These are phyloP conservation scores for Agrilus mali DNA, from an alignment of 2,888 invertebrate species.

Conservation along the genomic window DNA sequence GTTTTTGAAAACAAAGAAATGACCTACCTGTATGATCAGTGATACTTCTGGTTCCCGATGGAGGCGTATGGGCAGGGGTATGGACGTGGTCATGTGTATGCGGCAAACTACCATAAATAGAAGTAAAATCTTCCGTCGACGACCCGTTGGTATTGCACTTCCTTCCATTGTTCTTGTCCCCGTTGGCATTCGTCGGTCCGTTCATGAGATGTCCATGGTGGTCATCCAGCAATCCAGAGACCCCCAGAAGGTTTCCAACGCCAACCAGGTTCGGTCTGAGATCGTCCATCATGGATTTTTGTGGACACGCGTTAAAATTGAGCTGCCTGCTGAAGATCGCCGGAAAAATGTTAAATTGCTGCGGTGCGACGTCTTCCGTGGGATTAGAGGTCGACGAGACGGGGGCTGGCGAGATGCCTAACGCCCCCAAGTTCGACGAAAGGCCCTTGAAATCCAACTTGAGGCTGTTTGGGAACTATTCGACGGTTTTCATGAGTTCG, in stretches of 20 bases:
- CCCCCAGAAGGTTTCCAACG: slow-evolving; percentile 64
- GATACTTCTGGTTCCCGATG: slow-evolving; percentile 34
- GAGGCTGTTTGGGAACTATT: slow-evolving; percentile 38
- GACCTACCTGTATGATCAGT: slow-evolving; percentile 37
- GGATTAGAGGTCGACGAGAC: slow-evolving; percentile 24
- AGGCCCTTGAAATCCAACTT: slow-evolving; percentile 78
- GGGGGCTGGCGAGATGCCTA: slow-evolving; percentile 46
- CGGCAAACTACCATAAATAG: slow-evolving; percentile 57
- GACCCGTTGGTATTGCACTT: slow-evolving; percentile 73
- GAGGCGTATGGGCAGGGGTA: slow-evolving; percentile 61
- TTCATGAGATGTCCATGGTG: slow-evolving; percentile 49
- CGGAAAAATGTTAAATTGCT: slow-evolving; percentile 85
- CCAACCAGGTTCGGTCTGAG: slow-evolving; percentile 70
- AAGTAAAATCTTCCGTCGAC: slow-evolving; percentile 79
- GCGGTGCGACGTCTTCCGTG: slow-evolving; percentile 46
- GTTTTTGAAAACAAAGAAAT: slow-evolving; percentile 8
- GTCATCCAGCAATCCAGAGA: slow-evolving; percentile 68
- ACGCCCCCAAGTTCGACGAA: slow-evolving; percentile 50
- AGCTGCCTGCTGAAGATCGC: slow-evolving; percentile 82
- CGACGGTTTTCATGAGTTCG: not conserved
- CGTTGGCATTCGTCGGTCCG: slow-evolving; percentile 20
- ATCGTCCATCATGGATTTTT: slow-evolving; percentile 74
- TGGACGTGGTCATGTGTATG: slow-evolving; percentile 38
- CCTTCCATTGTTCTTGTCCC: slow-evolving; percentile 36
- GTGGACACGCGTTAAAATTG: slow-evolving; percentile 61